These are phyloP conservation scores for Bombus pyrosoma DNA, from an alignment of 1,140 invertebrate genomes.

Conservation along the genomic window DNA sequence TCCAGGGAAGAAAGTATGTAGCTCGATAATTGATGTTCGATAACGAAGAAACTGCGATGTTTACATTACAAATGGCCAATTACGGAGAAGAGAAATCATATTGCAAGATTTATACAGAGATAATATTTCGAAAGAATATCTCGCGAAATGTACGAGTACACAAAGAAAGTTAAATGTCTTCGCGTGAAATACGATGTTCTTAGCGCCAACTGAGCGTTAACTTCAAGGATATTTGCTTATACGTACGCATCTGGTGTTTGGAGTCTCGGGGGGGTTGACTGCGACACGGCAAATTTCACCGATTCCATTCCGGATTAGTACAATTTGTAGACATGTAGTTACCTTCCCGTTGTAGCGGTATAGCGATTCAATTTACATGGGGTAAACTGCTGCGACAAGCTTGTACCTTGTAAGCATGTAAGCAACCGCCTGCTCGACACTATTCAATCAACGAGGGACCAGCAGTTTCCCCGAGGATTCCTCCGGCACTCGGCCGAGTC, in stretches of 20 bases:
- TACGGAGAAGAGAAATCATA: not conserved
- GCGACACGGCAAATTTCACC: constrained; percentile 28
- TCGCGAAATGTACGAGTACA: too few relatives aligned
- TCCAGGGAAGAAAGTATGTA: not conserved
- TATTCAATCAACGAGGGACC: constrained; percentile 20
- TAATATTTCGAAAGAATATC: not conserved
- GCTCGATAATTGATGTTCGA: not conserved
- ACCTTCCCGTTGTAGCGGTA: too few relatives aligned
- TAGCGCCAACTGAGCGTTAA: not conserved
- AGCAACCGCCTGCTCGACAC: constrained; percentile 38
- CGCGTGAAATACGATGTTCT: not conserved
- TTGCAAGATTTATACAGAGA: not conserved
- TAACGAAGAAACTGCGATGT: not conserved
- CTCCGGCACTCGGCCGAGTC: too few relatives aligned
- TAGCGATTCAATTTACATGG: constrained; percentile 39
- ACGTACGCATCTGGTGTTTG: not conserved
- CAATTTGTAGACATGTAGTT: constrained; percentile 19
- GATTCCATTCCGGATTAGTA: constrained; percentile 6
- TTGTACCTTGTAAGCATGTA: constrained; percentile 28
- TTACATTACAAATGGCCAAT: not conserved
- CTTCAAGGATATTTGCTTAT: not conserved
- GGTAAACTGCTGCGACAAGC: constrained; percentile 26
- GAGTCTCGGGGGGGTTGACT: not conserved
- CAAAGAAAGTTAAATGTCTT: too few relatives aligned
- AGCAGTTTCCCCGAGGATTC: not conserved